Conservation (phyloP, 2,888 invertebrate genomes). For the Clunio marinus region DNA sequence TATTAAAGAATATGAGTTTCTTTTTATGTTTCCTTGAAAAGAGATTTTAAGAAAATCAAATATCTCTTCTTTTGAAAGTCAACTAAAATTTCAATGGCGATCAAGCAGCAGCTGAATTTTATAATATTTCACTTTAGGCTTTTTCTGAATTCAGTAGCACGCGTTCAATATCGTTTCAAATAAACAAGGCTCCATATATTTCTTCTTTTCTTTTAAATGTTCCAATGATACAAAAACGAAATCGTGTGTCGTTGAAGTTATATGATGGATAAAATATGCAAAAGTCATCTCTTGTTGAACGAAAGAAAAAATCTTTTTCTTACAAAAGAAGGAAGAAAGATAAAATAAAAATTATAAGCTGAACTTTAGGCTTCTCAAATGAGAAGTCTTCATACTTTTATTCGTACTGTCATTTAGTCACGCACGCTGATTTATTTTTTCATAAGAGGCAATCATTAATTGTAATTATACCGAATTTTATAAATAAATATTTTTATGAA, state of each 20-base stretch:
- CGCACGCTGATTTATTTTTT: slow-evolving; percentile 26
- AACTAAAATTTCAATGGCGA: background rate
- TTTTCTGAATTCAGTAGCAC: slow-evolving; percentile 37
- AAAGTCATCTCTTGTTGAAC: slow-evolving; percentile 1
- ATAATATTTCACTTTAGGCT: slow-evolving; percentile 16
- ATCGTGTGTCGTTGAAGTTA: too few relatives aligned
- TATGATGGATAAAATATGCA: background rate
- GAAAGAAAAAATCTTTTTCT: background rate
- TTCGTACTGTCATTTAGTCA: slow-evolving; percentile 8
- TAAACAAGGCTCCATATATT: background rate
- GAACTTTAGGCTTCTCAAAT: background rate
- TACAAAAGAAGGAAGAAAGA: background rate
- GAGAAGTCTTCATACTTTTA: background rate
- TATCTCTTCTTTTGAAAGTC: slow-evolving; percentile 12
- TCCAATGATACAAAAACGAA: background rate
- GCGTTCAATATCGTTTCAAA: slow-evolving; percentile 18
- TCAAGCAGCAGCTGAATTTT: slow-evolving; percentile 21
- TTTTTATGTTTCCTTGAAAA: slow-evolving; percentile 28
- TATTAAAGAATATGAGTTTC: background rate
- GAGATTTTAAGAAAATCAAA: slow-evolving; percentile 28
- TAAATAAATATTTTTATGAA: slow-evolving; percentile 3
- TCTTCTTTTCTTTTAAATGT: background rate
- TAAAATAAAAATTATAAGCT: slow-evolving; percentile 10
- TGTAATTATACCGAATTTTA: background rate
- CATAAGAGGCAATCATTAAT: slow-evolving; percentile 23